phyloP scores from a whole-genome alignment of 2,888 invertebrate genomes.

The Oxyteleia sp. region DNA sequence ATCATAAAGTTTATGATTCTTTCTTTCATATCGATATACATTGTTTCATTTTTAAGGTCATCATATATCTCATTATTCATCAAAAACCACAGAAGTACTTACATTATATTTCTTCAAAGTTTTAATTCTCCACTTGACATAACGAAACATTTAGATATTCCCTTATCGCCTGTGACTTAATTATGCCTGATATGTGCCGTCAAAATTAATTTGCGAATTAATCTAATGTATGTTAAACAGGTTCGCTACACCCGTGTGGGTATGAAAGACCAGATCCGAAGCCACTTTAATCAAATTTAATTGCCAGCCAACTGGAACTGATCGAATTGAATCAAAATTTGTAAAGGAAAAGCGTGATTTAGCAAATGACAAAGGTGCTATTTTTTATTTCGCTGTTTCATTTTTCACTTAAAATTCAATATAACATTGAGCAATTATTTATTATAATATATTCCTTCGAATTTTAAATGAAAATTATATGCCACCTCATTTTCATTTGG shows the following conservation, averaged over 20 bases:
- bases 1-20: too few species aligned
- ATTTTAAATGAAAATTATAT: neutral
- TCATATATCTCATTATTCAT: too few species aligned
- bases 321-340: conserved; percentile 29
- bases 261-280: conserved; percentile 32
- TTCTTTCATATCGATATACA: too few species aligned
- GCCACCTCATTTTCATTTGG: neutral
- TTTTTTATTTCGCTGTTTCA: conserved; percentile 9
- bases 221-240: conserved; percentile 59
- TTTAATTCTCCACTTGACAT: too few species aligned
- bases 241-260: conserved; percentile 1
- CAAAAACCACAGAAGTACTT: too few species aligned
- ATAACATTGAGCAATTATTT: too few species aligned
- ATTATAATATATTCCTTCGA: too few species aligned
- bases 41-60: too few species aligned
- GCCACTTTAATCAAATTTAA: conserved; percentile 46
- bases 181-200: conserved; percentile 42
- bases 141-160: conserved; percentile 26
- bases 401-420: neutral
- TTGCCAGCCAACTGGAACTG: conserved; percentile 21
- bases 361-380: neutral
- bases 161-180: conserved; percentile 51
- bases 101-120: too few species aligned
- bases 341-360: neutral
- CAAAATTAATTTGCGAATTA: conserved; percentile 49